These are phyloP conservation scores for Sarcophaga subvicina DNA, from an alignment of 2,888 invertebrate genomes.

Conservation along the genomic window DNA sequence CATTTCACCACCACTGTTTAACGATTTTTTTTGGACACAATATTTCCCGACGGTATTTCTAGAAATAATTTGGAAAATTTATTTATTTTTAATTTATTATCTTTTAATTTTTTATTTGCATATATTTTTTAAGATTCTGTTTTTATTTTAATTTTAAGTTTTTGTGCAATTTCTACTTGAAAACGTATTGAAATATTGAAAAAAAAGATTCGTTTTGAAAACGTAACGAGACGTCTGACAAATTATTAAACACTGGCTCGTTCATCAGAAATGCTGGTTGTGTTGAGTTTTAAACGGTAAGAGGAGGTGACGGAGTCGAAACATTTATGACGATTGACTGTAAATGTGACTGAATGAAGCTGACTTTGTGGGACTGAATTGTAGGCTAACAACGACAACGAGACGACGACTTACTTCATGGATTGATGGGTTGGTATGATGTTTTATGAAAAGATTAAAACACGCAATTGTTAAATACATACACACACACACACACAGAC, in stretches of 20 bases:
- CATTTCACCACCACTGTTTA: too few relatives aligned
- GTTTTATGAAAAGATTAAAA: constrained; percentile 69
- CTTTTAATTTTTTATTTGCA: too few relatives aligned
- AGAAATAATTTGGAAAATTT: too few relatives aligned
- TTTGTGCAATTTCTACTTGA: background rate
- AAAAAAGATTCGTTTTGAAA: background rate
- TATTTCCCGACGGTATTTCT: too few relatives aligned
- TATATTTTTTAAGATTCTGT: too few relatives aligned
- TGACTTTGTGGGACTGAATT: constrained; percentile 6
- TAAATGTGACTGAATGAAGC: background rate
- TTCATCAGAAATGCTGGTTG: constrained; percentile 47
- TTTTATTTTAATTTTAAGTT: background rate
- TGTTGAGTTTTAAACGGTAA: constrained; percentile 54
- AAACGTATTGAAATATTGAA: background rate
- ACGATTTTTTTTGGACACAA: too few relatives aligned
- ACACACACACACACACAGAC: constrained; percentile 58
- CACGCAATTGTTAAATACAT: constrained; percentile 67
- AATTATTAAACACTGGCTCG: constrained; percentile 67
- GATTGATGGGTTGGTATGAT: constrained; percentile 66
- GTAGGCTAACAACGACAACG: constrained; percentile 69
- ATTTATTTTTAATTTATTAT: too few relatives aligned
- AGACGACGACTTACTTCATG: constrained; percentile 65
- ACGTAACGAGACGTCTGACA: constrained; percentile 68
- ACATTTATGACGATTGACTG: constrained; percentile 39
- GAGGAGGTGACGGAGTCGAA: constrained; percentile 33